Conservation (phyloP, 2,888 invertebrate species). For the Pristionchus japonicus region DNA sequence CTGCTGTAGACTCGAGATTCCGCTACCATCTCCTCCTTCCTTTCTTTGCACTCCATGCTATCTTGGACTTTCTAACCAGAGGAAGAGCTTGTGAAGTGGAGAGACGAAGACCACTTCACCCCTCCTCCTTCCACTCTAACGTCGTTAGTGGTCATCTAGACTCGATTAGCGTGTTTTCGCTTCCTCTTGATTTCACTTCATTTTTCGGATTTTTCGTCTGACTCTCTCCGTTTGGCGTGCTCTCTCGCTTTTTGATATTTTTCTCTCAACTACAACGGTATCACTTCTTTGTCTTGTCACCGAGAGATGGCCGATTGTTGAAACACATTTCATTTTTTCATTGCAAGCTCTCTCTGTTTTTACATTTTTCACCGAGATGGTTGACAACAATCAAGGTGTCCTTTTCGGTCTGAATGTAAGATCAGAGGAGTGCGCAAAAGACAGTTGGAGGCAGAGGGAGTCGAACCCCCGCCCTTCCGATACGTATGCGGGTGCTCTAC, state of each 20-base stretch:
- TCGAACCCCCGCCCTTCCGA: neutral
- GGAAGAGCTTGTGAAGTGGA: neutral
- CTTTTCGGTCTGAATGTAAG: too few relatives aligned
- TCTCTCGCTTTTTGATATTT: neutral
- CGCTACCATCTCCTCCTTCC: neutral
- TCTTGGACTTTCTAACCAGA: neutral
- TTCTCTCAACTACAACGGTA: neutral
- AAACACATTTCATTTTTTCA: too few relatives aligned
- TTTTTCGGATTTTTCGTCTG: neutral
- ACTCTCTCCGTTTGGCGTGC: neutral
- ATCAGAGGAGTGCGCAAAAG: too few relatives aligned
- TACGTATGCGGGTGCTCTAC: neutral
- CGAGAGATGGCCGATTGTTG: too few relatives aligned
- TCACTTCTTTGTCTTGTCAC: too few relatives aligned
- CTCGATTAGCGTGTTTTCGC: slow-evolving; percentile 35
- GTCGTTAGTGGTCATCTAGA: slow-evolving; percentile 30
- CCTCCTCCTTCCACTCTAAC: neutral
- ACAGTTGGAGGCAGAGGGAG: too few relatives aligned
- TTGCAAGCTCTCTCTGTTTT: too few relatives aligned
- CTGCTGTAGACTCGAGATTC: neutral
- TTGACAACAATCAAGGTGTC: too few relatives aligned
- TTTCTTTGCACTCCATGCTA: neutral
- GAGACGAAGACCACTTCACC: neutral
- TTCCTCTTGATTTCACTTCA: neutral
- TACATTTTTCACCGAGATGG: too few relatives aligned